Percentiles rank a stretch among this genome's conserved stretches.
Evolutionary conservation across 2,113 vertebrate genomes (phyloP).

Genomic region (Geococcyx californianus): DNA sequence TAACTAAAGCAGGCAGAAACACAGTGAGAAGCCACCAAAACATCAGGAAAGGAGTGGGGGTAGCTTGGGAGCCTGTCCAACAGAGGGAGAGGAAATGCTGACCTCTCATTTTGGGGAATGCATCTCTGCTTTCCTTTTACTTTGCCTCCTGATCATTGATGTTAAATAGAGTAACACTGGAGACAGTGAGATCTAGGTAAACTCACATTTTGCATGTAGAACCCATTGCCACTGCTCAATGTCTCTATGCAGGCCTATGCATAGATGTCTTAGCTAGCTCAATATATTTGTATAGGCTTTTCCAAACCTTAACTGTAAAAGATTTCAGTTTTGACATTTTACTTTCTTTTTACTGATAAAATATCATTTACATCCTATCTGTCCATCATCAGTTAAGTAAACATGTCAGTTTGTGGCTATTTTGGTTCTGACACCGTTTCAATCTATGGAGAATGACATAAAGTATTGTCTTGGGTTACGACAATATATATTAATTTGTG

Average conservation of each 20-base stretch:
- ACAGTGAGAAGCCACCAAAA: background rate
- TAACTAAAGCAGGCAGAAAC: background rate
- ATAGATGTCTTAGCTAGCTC: background rate
- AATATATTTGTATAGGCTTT: accelerated
- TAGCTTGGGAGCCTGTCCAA: background rate
- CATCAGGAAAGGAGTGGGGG: background rate
- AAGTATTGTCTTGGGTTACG: background rate
- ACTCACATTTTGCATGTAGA: accelerated
- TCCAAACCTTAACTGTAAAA: background rate
- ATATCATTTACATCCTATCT: background rate
- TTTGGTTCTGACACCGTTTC: background rate
- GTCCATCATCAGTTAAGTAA: background rate
- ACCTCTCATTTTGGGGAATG: background rate
- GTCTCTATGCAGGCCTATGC: background rate
- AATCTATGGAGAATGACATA: background rate
- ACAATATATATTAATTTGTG: background rate
- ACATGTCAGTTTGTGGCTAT: background rate
- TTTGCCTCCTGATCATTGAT: background rate
- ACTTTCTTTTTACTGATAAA: background rate
- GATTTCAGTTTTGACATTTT: background rate
- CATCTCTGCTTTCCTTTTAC: background rate
- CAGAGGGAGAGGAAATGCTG: accelerated
- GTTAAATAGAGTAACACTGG: background rate
- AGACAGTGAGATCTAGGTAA: background rate
- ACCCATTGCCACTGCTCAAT: accelerated